phyloP scores from a whole-genome alignment of 2,113 vertebrate species.

The Eidolon helvum region DNA sequence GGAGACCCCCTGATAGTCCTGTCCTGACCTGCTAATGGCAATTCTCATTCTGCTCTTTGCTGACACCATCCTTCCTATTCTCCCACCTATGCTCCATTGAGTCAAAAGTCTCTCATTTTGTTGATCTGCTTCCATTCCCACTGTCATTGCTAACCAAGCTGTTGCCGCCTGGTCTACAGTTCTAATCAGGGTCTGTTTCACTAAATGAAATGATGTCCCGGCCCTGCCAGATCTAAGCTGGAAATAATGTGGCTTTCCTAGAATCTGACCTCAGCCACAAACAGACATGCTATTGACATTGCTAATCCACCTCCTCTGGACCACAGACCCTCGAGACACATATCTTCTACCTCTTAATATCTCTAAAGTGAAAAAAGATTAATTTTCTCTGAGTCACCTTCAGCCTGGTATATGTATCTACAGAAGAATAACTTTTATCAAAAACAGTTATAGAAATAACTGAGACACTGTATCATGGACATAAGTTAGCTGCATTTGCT shows the following conservation, averaged over 20 bases:
- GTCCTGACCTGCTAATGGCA: not conserved
- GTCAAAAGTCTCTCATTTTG: not conserved
- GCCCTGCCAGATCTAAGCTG: not conserved
- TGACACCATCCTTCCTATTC: not conserved
- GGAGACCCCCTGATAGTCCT: not conserved
- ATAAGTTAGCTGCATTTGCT: not conserved
- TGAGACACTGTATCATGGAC: not conserved
- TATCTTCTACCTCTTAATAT: not conserved
- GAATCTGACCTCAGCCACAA: not conserved
- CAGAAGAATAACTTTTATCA: not conserved
- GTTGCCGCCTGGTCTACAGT: not conserved
- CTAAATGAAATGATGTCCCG: not conserved
- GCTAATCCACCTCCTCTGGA: not conserved
- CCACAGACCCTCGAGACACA: not conserved
- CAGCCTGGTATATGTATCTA: not conserved
- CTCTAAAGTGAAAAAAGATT: not conserved
- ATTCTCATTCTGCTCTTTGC: not conserved
- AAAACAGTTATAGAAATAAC: not conserved
- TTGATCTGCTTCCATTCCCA: not conserved
- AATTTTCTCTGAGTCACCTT: not conserved
- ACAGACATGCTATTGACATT: not conserved
- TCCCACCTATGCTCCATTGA: not conserved
- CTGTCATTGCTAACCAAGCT: not conserved
- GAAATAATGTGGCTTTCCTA: not conserved
- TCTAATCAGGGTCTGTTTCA: not conserved